A percentile compares a stretch with the other conserved stretches of the same genome.
Evolutionary conservation across 2,113 vertebrate species (phyloP).

Genomic region (Ictalurus furcatus): DNA sequence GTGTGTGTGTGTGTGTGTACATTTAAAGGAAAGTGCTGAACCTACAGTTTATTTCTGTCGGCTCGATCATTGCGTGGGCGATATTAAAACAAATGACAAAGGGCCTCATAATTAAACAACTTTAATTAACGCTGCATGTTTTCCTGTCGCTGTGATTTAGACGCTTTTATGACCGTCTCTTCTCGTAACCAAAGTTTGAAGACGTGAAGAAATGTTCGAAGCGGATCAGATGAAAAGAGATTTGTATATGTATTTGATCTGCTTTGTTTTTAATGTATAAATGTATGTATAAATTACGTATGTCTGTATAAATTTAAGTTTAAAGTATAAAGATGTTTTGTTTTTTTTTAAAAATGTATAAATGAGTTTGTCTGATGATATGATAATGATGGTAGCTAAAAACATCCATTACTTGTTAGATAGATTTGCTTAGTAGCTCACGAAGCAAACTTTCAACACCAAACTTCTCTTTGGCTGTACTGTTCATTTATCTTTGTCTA

Average conservation of each 20-base stretch:
- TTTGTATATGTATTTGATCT: background rate
- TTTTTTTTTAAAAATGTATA: background rate
- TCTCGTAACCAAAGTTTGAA: background rate
- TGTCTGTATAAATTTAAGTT: background rate
- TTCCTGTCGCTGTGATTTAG: conserved; percentile 28
- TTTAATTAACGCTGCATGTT: conserved; percentile 47
- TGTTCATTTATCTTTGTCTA: background rate
- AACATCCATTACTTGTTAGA: background rate
- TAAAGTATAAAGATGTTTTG: background rate
- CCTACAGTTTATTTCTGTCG: conserved; percentile 41
- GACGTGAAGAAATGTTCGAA: no score
- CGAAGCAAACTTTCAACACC: background rate
- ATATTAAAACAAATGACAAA: conserved; percentile 34
- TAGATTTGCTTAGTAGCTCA: background rate
- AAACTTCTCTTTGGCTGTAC: background rate
- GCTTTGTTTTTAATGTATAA: background rate
- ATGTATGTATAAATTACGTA: background rate
- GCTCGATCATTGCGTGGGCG: conserved; percentile 38
- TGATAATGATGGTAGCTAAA: background rate
- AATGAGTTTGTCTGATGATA: background rate
- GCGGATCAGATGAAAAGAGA: background rate
- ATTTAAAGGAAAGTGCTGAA: conserved; percentile 48
- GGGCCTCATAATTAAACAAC: conserved; percentile 48
- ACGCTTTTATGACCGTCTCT: conserved; percentile 25
- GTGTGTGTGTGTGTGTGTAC: conserved; percentile 26